These are phyloP conservation scores for Sprattus sprattus DNA, from an alignment of 2,113 vertebrate genomes.

Conservation along the genomic window DNA sequence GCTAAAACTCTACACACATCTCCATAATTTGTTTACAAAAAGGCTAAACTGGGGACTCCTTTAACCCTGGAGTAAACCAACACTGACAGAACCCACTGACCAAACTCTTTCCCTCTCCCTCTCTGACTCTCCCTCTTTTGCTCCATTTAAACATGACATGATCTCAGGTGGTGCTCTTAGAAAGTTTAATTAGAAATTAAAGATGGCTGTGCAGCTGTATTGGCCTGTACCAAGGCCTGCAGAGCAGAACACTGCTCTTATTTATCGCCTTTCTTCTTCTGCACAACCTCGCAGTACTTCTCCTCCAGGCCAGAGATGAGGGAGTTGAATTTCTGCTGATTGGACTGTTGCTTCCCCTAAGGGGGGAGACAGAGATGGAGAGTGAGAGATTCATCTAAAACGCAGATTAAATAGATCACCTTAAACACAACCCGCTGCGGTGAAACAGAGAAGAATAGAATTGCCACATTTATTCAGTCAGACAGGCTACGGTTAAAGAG, in stretches of 20 bases:
- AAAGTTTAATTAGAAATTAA: background rate
- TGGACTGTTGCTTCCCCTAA: constrained; percentile 74
- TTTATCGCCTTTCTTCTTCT: background rate
- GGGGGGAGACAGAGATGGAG: background rate
- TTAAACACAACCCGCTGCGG: background rate
- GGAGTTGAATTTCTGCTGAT: constrained; percentile 72
- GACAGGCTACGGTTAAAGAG: background rate
- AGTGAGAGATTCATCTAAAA: too few species aligned
- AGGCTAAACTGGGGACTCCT: too few species aligned
- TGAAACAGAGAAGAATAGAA: too few species aligned
- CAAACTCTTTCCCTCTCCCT: too few species aligned
- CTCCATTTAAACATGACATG: background rate
- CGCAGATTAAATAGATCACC: too few species aligned
- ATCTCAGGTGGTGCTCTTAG: background rate
- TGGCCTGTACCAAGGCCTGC: background rate
- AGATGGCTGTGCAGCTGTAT: background rate
- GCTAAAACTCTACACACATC: too few species aligned
- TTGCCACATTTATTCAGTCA: background rate
- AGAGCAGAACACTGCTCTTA: background rate
- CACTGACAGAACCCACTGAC: background rate
- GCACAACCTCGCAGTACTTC: constrained; percentile 69
- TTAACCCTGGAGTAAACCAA: background rate
- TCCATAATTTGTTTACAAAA: too few species aligned
- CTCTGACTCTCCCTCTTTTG: too few species aligned
- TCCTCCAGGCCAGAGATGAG: constrained; percentile 78